A percentile compares a stretch with the other conserved stretches of the same genome.
Evolutionary conservation across 2,797 vertebrate genomes (phyloP).

Genomic region (Lacerta bilineata): DNA sequence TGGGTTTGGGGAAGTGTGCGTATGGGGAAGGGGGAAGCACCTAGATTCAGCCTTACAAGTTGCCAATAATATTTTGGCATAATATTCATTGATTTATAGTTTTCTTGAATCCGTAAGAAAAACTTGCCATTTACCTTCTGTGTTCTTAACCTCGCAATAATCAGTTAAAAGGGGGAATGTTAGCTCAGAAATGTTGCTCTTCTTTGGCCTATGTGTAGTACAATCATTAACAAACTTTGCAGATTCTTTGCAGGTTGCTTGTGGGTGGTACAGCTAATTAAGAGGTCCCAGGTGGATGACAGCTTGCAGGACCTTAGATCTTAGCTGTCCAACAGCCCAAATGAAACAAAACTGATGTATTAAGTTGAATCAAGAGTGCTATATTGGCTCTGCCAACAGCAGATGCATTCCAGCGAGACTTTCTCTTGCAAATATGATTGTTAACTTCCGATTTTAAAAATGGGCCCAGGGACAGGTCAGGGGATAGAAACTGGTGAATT

Average conservation of each 20-base stretch:
- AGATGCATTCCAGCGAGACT: too few species aligned
- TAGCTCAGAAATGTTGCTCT: neutral
- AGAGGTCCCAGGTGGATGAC: too few species aligned
- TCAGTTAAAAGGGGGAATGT: neutral
- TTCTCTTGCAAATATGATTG: too few species aligned
- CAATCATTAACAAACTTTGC: neutral
- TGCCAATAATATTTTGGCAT: constrained; percentile 56
- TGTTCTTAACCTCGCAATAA: constrained; percentile 4
- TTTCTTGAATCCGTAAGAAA: constrained; percentile 36
- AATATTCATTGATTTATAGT: constrained; percentile 68
- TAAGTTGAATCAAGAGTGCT: too few species aligned
- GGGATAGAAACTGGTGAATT: neutral
- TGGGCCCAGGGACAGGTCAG: neutral
- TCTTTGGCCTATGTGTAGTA: neutral
- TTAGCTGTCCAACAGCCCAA: too few species aligned
- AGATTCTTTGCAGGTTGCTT: neutral
- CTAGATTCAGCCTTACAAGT: constrained; percentile 24
- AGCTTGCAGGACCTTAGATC: too few species aligned
- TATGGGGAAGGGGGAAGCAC: neutral
- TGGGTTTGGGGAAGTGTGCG: neutral
- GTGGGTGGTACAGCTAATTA: too few species aligned
- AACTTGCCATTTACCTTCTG: constrained; percentile 9
- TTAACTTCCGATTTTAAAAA: too few species aligned
- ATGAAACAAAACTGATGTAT: too few species aligned
- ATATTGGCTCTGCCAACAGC: too few species aligned